A percentile compares a stretch with the other conserved stretches of the same genome.
Conservation (phyloP, 2,888 invertebrate genomes). For the Brenthis daphne region DNA sequence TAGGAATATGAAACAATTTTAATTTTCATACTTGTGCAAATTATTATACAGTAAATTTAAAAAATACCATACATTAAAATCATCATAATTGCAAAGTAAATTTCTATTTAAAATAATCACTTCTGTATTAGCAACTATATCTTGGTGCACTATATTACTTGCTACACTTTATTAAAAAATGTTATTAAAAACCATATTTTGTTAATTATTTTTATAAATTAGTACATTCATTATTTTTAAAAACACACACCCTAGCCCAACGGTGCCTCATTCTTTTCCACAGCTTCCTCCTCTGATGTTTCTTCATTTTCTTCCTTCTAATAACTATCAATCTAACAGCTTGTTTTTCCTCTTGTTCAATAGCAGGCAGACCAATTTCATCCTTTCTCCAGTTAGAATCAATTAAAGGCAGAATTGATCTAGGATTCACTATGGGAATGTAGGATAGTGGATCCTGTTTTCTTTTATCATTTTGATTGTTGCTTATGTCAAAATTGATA, state of each 20-base stretch:
- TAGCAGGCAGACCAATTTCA: constrained; percentile 74
- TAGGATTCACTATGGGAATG: constrained; percentile 70
- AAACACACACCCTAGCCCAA: constrained; percentile 84
- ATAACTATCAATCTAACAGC: constrained; percentile 89
- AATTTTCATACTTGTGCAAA: too few species aligned
- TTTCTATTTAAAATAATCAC: too few species aligned
- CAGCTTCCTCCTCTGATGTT: constrained; percentile 90
- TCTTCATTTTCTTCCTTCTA: constrained; percentile 92
- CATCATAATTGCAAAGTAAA: too few species aligned
- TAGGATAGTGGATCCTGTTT: constrained; percentile 67
- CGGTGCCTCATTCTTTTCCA: constrained; percentile 89
- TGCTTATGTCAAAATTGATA: constrained; percentile 62
- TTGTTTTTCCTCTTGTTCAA: constrained; percentile 82
- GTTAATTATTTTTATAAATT: neutral
- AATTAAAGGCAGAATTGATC: constrained; percentile 69
- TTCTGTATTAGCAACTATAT: too few species aligned
- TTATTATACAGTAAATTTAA: too few species aligned
- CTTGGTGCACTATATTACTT: too few species aligned
- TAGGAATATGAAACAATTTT: too few species aligned
- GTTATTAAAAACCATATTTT: neutral
- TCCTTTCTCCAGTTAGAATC: constrained; percentile 69
- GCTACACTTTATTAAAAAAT: neutral
- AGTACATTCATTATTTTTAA: neutral
- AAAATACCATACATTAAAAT: too few species aligned
- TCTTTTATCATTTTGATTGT: constrained; percentile 51